A percentile compares a stretch with the other conserved stretches of the same genome.
Evolutionary conservation across 2,113 vertebrate genomes (phyloP).

Genomic region (Rhinoderma darwinii): DNA sequence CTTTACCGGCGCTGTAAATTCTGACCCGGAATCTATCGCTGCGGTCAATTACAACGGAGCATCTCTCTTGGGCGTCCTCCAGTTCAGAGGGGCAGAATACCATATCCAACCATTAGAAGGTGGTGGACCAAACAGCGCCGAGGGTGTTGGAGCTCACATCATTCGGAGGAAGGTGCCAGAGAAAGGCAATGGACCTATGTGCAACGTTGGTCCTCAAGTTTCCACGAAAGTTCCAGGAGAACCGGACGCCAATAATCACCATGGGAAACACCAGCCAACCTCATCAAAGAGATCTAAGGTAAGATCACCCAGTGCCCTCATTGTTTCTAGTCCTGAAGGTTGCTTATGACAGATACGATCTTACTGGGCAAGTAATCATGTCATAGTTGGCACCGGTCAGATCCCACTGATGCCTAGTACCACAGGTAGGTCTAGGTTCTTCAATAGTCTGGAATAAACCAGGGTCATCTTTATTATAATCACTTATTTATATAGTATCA

Average conservation of each 20-base stretch:
- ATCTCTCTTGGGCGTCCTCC: slow-evolving; percentile 69
- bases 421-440: no score
- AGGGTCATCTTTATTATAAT: no score
- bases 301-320: slow-evolving; percentile 54
- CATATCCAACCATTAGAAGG: slow-evolving; percentile 71
- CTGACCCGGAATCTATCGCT: slow-evolving; percentile 69
- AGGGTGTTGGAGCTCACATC: slow-evolving; percentile 67
- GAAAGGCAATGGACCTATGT: slow-evolving; percentile 68
- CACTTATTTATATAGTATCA: no score
- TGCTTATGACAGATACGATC: neutral
- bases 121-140: slow-evolving; percentile 63
- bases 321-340: no score
- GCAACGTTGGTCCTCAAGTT: slow-evolving; percentile 66
- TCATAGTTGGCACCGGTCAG: neutral
- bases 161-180: slow-evolving; percentile 67
- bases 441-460: neutral
- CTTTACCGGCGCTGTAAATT: slow-evolving; percentile 69
- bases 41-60: slow-evolving; percentile 68
- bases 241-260: neutral
- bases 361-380: neutral
- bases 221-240: neutral
- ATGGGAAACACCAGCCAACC: neutral
- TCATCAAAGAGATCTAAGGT: slow-evolving; percentile 70
- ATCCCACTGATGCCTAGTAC: neutral
- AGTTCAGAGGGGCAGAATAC: slow-evolving; percentile 69